These are phyloP conservation scores for Litocranius walleri DNA, from an alignment of 2,113 vertebrate genomes.

Conservation along the genomic window DNA sequence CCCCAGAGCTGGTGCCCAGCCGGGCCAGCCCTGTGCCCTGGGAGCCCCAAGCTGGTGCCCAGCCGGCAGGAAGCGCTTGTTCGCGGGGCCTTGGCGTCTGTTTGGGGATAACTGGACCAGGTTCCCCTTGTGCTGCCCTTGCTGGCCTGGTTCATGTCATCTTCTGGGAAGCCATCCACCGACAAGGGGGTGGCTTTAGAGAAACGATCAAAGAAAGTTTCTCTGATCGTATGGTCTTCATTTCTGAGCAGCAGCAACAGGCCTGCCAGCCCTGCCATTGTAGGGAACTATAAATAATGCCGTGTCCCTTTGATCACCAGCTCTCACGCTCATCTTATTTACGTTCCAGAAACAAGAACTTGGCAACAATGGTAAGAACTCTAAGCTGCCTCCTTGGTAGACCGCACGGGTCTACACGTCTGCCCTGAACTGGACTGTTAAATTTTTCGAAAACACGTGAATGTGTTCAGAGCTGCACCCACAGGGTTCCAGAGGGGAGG, in stretches of 20 bases:
- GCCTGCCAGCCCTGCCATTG: background rate
- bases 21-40: background rate
- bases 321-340: slow-evolving; percentile 5
- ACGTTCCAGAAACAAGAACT: slow-evolving; percentile 4
- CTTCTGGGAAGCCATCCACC: slow-evolving; percentile 21
- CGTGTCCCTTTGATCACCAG: background rate
- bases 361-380: background rate
- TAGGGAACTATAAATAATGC: background rate
- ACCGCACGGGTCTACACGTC: background rate
- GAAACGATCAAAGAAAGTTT: slow-evolving; percentile 25
- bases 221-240: background rate
- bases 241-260: background rate
- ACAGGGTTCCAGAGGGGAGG: background rate
- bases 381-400: background rate
- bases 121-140: background rate
- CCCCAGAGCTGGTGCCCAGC: no score
- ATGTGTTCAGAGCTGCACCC: background rate
- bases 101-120: background rate
- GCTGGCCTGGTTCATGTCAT: background rate
- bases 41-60: no score
- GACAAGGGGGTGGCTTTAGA: background rate
- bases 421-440: background rate
- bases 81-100: slow-evolving; percentile 1
- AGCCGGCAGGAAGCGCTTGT: background rate
- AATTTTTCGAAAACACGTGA: background rate